Percentiles rank a stretch among this genome's conserved stretches.
phyloP scores from a whole-genome alignment of 1,140 invertebrate genomes.

The Drosophila azteca region DNA sequence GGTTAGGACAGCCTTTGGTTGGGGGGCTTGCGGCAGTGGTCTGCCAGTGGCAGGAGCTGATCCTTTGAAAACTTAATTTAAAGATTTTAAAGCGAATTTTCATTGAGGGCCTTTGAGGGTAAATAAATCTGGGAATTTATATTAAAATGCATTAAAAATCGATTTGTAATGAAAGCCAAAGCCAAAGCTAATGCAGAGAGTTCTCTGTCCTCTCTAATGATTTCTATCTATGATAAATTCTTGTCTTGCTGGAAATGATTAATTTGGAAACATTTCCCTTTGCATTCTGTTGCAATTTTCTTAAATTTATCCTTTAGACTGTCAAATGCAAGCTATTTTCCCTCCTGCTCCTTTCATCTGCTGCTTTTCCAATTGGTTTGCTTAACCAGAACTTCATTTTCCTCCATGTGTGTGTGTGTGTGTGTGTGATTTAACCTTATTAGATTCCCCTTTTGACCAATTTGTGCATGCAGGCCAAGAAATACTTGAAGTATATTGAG shows the following conservation, averaged over 20 bases:
- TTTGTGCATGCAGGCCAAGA: conserved; percentile 1
- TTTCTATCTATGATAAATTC: too few species aligned
- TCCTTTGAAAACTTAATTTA: background rate
- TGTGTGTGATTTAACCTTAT: background rate
- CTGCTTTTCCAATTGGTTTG: background rate
- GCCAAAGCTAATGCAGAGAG: background rate
- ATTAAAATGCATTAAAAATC: background rate
- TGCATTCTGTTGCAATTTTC: background rate
- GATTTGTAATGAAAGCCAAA: too few species aligned
- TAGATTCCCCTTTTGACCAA: conserved; percentile 7
- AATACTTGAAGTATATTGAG: conserved; percentile 10
- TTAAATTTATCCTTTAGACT: too few species aligned
- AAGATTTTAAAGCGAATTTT: background rate
- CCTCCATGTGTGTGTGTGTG: background rate
- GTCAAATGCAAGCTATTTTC: too few species aligned
- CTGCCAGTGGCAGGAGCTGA: background rate
- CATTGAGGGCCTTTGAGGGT: too few species aligned
- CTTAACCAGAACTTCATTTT: conserved; percentile 4
- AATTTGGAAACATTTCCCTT: too few species aligned
- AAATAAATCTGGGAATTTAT: background rate
- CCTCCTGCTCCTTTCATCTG: too few species aligned
- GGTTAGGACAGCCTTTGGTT: background rate
- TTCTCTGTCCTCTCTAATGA: too few species aligned
- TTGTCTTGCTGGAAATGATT: too few species aligned
- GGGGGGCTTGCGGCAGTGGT: background rate